A percentile compares a stretch with the other conserved stretches of the same genome.
Evolutionary conservation across 1,140 invertebrate genomes (phyloP).

Genomic region (Drosophila funebris): DNA sequence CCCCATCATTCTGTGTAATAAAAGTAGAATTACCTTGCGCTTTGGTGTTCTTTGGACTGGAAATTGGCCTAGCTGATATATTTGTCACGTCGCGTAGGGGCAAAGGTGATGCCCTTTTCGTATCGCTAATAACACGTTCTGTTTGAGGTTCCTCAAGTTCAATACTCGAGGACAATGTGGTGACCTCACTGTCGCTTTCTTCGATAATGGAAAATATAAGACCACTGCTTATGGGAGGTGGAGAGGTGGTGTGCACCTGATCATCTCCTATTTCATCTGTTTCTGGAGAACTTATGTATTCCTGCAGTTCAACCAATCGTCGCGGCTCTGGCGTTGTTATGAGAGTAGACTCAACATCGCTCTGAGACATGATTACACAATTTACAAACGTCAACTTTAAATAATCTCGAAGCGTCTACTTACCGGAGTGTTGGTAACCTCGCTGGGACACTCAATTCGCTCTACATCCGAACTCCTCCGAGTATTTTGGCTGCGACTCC

Average conservation of each 20-base stretch:
- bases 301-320: conserved; percentile 5
- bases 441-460: background rate
- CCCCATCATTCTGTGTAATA: background rate
- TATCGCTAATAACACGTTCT: background rate
- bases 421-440: background rate
- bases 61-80: background rate
- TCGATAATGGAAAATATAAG: conserved; percentile 31
- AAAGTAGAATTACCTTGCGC: background rate
- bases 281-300: background rate
- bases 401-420: background rate
- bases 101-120: background rate
- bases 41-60: background rate
- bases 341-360: too few species aligned
- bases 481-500: background rate
- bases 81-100: conserved; percentile 21
- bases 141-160: background rate
- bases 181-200: conserved; percentile 24
- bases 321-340: conserved; percentile 12
- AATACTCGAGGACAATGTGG: background rate
- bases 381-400: too few species aligned
- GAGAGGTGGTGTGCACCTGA: background rate
- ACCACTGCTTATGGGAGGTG: background rate
- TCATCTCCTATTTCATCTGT: background rate
- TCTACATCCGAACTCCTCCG: background rate
- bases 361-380: too few species aligned